Evolutionary conservation across 2,888 invertebrate species (phyloP), one percentile per base, ranked within the genome.

Genomic region (Machimus atricapillus): DNA sequence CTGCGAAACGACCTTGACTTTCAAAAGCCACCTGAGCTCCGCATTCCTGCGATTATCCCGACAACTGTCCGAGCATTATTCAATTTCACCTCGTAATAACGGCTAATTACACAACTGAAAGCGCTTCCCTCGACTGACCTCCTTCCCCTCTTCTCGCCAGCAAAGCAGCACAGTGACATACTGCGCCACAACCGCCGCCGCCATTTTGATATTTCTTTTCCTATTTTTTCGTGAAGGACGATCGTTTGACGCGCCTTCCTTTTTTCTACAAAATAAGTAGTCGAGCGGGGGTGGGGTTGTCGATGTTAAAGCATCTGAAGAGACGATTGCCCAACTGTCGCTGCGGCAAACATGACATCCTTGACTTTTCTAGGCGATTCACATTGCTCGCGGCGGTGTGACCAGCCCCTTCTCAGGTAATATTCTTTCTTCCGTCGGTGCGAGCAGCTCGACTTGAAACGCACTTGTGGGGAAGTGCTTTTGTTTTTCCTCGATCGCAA

Each of bases 311-410:
- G 40, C 58, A 82, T 34, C 79, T 31, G 23, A 82, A 82, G 58
- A 43, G 73, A 40, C 37, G 73, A 37, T 37, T 27, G 19, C 7
- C 14, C n/a, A 40, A 37, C 74, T 27, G 27, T 34, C 52, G 31
- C 46, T 19, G 74, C 34, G 6, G 12, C 23, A 43, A 78, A 66
- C 86, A 34, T 23, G 86, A 78, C 78, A 78, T 78, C 86, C 86
- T 86, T 86, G 86, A 86, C 78, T 78, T 86, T 86, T 86, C 27
- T 14, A 14, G 3, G 16, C 40, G 58, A 34, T 74, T 27, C 73
- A 40, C 74, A 58, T 58, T 37, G 82, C 23, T 19, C 37, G 66
- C 58, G 52, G 31, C 52, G 27, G 52, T 27, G 16, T 14, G 23
- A 52, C 79, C 52, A 79, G 79, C 79, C 52, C 23, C 31, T 27